Percentiles rank a stretch among this genome's conserved stretches.
These are phyloP conservation scores for Turritopsis rubra DNA, from an alignment of 30 jellyfish, hydroid and myxozoan genomes.

Conservation along the genomic window DNA sequence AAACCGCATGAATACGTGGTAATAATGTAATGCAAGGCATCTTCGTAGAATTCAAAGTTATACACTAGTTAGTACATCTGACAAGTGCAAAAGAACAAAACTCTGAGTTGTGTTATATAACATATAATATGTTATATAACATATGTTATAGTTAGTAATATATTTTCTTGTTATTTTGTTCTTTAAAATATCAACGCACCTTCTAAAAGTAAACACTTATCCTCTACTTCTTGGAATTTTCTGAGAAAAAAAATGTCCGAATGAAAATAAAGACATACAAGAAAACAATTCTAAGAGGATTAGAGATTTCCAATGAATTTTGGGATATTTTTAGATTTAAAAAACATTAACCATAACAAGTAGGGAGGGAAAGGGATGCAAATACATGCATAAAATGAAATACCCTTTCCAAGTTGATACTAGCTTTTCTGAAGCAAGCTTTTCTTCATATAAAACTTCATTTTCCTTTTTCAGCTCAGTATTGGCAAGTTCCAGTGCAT, in stretches of 20 bases:
- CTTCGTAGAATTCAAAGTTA: too few relatives aligned
- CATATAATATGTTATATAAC: too few relatives aligned
- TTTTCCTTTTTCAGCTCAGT: conserved; percentile 29
- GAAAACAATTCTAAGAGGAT: background rate
- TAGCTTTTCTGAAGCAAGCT: conserved; percentile 12
- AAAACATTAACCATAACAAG: background rate
- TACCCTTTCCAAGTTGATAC: conserved; percentile 7
- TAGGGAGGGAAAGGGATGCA: background rate
- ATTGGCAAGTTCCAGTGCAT: background rate
- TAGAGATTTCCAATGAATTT: background rate
- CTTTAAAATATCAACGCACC: background rate
- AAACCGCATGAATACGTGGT: too few relatives aligned
- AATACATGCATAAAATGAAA: background rate
- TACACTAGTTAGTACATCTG: too few relatives aligned
- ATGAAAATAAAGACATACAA: background rate
- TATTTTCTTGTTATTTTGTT: background rate
- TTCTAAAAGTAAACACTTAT: background rate
- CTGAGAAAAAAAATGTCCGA: background rate
- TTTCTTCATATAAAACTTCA: conserved; percentile 31
- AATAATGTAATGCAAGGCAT: too few relatives aligned
- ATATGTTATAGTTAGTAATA: too few relatives aligned
- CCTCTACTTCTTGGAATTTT: background rate
- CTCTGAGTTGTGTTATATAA: too few relatives aligned
- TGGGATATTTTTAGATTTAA: background rate
- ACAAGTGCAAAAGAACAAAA: too few relatives aligned